Conservation (phyloP, 1,140 invertebrate species). For the Camponotus floridanus region DNA sequence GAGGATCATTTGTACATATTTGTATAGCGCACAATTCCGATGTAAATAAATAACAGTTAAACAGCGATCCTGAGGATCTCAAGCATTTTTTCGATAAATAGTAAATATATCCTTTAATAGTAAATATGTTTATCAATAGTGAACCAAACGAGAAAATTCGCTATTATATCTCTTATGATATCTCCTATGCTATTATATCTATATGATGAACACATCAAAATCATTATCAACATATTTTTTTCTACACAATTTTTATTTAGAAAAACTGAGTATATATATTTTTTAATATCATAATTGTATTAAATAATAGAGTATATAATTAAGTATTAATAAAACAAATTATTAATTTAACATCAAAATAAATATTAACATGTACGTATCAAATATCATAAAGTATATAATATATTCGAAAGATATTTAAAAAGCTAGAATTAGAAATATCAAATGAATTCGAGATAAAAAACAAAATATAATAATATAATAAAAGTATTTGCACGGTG, state of each 20-base stretch:
- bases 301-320: constrained; percentile 5
- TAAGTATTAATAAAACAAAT: constrained; percentile 5
- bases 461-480: constrained; percentile 9
- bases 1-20: constrained; percentile 43
- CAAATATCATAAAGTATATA: constrained; percentile 1
- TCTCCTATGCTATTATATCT: neutral
- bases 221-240: neutral
- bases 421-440: neutral
- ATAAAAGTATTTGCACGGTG: constrained; percentile 1
- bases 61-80: neutral
- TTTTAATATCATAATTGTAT: neutral
- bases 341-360: neutral
- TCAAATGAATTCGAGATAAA: neutral
- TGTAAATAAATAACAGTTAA: constrained; percentile 33
- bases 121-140: constrained; percentile 40
- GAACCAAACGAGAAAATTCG: neutral
- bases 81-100: constrained; percentile 21
- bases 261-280: neutral
- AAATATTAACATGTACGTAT: neutral
- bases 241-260: neutral
- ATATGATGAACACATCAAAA: neutral
- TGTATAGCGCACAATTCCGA: constrained; percentile 34
- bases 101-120: constrained; percentile 40
- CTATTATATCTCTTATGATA: neutral
- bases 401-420: neutral